phyloP scores from a whole-genome alignment of 2,888 invertebrate species.

The Pilophorus perplexus region DNA sequence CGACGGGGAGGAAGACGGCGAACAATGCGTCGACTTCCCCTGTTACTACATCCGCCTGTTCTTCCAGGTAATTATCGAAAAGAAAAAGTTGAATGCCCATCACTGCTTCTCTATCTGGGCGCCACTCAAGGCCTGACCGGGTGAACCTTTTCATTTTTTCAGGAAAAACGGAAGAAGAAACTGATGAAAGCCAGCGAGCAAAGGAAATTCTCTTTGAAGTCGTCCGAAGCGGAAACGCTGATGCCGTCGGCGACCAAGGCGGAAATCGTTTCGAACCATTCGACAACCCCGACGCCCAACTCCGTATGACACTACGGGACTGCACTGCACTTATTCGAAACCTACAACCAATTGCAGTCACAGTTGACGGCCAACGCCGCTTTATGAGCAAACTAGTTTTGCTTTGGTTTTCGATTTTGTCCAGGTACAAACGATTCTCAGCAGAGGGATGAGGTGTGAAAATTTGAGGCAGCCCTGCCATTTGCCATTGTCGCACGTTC shows the following conservation, averaged over 20 bases:
- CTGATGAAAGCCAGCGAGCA: constrained; percentile 12
- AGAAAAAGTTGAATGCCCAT: neutral
- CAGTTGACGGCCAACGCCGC: no score
- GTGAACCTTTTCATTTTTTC: neutral
- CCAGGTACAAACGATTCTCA: no score
- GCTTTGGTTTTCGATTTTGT: no score
- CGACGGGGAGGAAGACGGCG: constrained; percentile 79
- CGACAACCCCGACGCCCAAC: constrained; percentile 6
- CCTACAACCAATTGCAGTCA: no score
- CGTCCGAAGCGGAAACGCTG: constrained; percentile 10
- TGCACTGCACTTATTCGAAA: no score
- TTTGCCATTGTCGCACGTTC: no score
- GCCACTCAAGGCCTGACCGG: neutral
- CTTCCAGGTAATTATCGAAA: constrained; percentile 56
- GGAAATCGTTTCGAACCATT: constrained; percentile 33
- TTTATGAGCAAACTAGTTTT: no score
- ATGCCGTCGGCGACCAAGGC: constrained; percentile 7
- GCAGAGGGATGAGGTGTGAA: no score
- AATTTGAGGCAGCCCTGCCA: no score
- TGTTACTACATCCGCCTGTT: constrained; percentile 78
- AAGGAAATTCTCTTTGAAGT: neutral
- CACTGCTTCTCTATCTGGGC: neutral
- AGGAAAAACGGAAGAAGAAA: constrained; percentile 33
- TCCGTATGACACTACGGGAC: constrained; percentile 11
- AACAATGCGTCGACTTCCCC: constrained; percentile 79